Percentiles rank a stretch among this genome's conserved stretches.
These are phyloP conservation scores for Lamellibrachia satsuma DNA, from an alignment of 2,888 invertebrate species.

Conservation along the genomic window DNA sequence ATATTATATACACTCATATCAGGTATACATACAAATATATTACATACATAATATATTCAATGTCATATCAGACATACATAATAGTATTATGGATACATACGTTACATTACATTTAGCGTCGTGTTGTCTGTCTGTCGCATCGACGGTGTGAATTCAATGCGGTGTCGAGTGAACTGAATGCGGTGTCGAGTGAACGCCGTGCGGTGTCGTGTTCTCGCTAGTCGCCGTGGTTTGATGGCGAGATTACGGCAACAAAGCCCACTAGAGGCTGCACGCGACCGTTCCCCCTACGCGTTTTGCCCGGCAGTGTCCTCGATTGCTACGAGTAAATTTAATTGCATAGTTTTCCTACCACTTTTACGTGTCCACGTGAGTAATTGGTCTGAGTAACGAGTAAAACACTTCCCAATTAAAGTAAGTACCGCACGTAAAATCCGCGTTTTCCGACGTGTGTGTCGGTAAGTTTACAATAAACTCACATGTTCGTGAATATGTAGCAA, in stretches of 20 bases:
- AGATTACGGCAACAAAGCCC: background rate
- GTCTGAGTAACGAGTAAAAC: background rate
- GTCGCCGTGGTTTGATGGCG: background rate
- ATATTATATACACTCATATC: background rate
- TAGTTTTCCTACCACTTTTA: background rate
- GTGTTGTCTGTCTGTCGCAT: background rate
- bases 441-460: background rate
- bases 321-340: background rate
- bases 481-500: background rate
- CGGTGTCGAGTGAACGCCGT: background rate
- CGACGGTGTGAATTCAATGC: background rate
- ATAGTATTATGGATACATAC: too few species aligned
- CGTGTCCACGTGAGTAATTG: background rate
- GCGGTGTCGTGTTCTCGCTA: background rate
- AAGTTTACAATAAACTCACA: background rate
- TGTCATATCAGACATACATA: too few species aligned
- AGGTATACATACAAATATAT: background rate
- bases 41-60: too few species aligned
- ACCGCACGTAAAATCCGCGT: conserved; percentile 3
- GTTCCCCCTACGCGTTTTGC: background rate
- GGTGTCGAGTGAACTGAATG: background rate
- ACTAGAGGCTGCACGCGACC: background rate
- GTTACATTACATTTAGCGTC: background rate
- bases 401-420: background rate
- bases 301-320: background rate